Evolutionary conservation across 2,113 vertebrate species (phyloP).

Genomic region (Galemys pyrenaicus): DNA sequence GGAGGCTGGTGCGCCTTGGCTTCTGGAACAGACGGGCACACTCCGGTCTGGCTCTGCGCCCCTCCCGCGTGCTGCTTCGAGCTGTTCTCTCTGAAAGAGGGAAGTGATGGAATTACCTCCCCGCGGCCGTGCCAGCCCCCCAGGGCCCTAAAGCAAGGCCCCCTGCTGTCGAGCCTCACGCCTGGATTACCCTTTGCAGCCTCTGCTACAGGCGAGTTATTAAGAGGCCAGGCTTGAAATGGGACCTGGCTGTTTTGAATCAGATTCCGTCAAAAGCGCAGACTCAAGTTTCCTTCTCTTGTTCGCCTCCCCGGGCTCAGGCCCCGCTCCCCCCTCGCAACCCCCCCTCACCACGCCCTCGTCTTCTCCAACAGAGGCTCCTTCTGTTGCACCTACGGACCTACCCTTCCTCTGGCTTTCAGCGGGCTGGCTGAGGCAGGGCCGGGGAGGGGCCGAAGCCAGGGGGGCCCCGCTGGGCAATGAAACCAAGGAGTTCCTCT

Average conservation of each 20-base stretch:
- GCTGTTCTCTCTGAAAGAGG: background rate
- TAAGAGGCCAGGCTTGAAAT: background rate
- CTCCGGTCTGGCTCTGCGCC: background rate
- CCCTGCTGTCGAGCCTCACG: background rate
- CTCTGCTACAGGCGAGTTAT: background rate
- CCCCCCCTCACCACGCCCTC: fast-evolving
- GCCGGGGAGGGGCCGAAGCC: background rate
- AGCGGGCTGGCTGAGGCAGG: background rate
- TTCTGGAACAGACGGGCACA: background rate
- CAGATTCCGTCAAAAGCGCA: background rate
- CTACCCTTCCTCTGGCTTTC: background rate
- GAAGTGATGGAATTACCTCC: background rate
- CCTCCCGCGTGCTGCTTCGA: background rate
- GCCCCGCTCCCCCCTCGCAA: background rate
- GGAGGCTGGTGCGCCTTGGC: no score
- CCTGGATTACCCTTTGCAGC: background rate
- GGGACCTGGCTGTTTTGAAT: background rate
- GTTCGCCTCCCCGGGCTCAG: background rate
- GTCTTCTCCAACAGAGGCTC: fast-evolving
- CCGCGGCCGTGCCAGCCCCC: background rate
- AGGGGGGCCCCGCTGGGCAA: background rate
- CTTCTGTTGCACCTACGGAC: background rate
- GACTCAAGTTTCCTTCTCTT: background rate
- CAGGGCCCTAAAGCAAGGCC: background rate
- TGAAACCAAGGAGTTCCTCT: background rate